Evolutionary conservation across 2,113 vertebrate genomes (phyloP), one percentile per base, ranked within the genome.

Genomic region (Herpetotheres cachinnans): DNA sequence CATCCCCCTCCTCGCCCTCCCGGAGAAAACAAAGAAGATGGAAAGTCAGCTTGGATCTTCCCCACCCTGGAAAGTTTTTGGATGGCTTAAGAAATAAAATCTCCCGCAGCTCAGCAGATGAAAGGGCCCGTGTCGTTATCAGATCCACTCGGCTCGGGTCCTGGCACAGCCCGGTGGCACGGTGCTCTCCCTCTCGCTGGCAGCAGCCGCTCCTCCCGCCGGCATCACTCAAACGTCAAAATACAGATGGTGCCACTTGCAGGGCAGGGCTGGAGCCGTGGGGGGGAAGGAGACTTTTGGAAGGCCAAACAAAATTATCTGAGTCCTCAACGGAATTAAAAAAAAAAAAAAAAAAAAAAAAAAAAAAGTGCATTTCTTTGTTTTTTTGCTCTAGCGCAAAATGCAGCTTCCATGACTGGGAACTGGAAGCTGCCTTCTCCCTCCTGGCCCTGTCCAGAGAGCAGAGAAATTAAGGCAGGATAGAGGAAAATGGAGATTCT

Each of bases 91-190:
- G 79, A 82, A 92, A 44, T 12, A 26, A 54, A 62, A 58, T 9
- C 46, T 90, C 47, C 38, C 13, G 4, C 56, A 38, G 22, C 11
- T 29, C 0, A 2, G 73, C 50, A 65, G 79, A 17, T 17, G 85
- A 26, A 62, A 66, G 78, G 70, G 66, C 13, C 5, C 0, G 6
- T 0, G 7, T 2, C 12, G 69, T 20, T 36, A 29, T 55, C 0
- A 1, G 50, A 81, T 47, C 71, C 55, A 1, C 3, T 5, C 36
- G 0, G 3, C 38, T 1, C 3, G 2, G 38, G 30, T 13, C 21
- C 69, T 46, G 86, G 84, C 87, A 67, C 26, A 27, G 87, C 34
- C 4, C 1, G 15, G 63, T 34, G 59, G 21, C 81, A 18, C 2
- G 0, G 62, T 27, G 74, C 56, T 47, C 11, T 29, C 27, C 61